These are phyloP conservation scores for Nautilus pompilius DNA, from an alignment of 1,140 invertebrate genomes.

Conservation along the genomic window DNA sequence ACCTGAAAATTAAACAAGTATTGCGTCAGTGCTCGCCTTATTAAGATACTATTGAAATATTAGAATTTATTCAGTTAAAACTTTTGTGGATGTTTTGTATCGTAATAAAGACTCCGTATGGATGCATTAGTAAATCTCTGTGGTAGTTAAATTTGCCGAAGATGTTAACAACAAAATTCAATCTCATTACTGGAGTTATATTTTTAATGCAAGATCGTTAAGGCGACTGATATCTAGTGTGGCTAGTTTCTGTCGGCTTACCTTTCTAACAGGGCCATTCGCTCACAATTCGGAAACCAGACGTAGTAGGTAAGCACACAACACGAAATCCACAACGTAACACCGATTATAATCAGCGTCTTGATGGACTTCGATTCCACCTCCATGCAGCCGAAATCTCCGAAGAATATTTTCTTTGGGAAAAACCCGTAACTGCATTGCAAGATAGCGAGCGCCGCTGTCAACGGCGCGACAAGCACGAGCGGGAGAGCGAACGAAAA, in stretches of 20 bases:
- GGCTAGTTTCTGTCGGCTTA: constrained; percentile 26
- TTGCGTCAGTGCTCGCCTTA: too few relatives aligned
- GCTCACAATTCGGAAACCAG: constrained; percentile 96
- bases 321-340: constrained; percentile 85
- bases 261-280: constrained; percentile 93
- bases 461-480: constrained; percentile 33
- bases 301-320: constrained; percentile 95
- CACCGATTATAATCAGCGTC: constrained; percentile 52
- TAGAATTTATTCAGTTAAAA: too few relatives aligned
- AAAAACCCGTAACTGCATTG: constrained; percentile 38
- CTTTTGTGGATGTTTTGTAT: too few relatives aligned
- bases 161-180: too few relatives aligned
- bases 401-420: constrained; percentile 33
- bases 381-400: constrained; percentile 30
- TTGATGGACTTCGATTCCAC: constrained; percentile 19
- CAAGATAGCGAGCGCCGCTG: constrained; percentile 32
- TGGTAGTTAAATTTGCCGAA: too few relatives aligned
- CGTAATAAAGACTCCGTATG: too few relatives aligned
- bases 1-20: constrained; percentile 39
- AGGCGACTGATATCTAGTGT: neutral
- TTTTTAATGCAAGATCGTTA: too few relatives aligned
- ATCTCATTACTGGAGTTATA: too few relatives aligned
- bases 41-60: too few relatives aligned
- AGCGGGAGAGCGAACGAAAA: constrained; percentile 45
- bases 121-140: too few relatives aligned